Evolutionary conservation across 2,888 invertebrate species (phyloP).

Genomic region (Calliphora vomitoria): DNA sequence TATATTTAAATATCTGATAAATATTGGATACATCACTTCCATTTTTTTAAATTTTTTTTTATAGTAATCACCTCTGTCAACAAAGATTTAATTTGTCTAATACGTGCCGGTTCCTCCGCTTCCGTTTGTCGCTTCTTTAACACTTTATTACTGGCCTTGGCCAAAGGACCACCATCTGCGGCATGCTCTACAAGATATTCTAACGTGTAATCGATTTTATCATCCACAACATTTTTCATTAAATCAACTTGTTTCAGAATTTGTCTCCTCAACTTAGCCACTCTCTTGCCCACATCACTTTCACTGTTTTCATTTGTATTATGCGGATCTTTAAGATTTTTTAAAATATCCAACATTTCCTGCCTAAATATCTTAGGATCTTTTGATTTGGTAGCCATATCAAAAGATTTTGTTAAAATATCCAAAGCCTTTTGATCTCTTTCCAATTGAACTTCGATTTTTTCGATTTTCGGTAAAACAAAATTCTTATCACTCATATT

Average conservation of each 20-base stretch:
- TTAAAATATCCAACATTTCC: constrained; percentile 75
- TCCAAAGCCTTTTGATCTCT: constrained; percentile 81
- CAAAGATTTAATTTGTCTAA: constrained; percentile 78
- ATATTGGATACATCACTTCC: no score
- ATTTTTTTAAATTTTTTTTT: no score
- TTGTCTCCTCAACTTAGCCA: constrained; percentile 77
- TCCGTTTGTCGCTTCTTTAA: constrained; percentile 73
- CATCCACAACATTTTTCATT: constrained; percentile 79
- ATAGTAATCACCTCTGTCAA: constrained; percentile 77
- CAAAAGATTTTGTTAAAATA: constrained; percentile 81
- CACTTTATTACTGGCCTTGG: constrained; percentile 77
- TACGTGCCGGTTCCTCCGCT: constrained; percentile 66
- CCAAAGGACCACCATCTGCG: constrained; percentile 75
- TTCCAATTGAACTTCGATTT: constrained; percentile 80
- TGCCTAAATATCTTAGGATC: constrained; percentile 77
- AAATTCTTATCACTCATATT: constrained; percentile 75
- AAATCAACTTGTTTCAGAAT: constrained; percentile 79
- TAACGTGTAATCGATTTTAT: constrained; percentile 80
- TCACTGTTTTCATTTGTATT: background rate
- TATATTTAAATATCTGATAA: no score
- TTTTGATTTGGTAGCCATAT: constrained; percentile 79
- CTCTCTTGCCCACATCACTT: constrained; percentile 66
- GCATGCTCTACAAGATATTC: constrained; percentile 79
- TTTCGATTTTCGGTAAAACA: constrained; percentile 78
- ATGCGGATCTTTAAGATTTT: constrained; percentile 63